Evolutionary conservation across 2,113 vertebrate genomes (phyloP), one percentile per base, ranked within the genome.

Genomic region (Polypterus senegalus): DNA sequence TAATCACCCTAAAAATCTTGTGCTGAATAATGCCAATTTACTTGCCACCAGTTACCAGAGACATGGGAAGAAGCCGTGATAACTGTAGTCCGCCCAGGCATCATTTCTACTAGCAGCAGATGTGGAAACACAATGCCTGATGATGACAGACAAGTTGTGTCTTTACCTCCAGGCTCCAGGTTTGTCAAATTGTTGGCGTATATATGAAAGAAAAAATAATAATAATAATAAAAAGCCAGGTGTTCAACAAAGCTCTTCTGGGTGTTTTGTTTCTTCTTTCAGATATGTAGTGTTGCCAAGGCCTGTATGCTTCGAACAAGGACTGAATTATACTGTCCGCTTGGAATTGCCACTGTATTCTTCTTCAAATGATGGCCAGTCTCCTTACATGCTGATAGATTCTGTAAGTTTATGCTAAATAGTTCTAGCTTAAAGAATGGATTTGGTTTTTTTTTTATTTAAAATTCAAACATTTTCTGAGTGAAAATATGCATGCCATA

Each of bases 41-140:
- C 27, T 27, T 27, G 27, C 27, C 27, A 27, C 27, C 27, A 99
- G 96, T 76, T 99, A 59, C 95, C 96, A 0, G 92, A 98, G 70
- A 89, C 90, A 67, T 99, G 96, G 96, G 95, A 98, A 70, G 93
- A 96, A 75, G 93, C 93, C 66, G 75, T 92, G 69, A 81, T 99
- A 81, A 91, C 65, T 0, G 76, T 98, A 60, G 84, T 86, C 0
- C 87, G 96, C 48, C 92, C 93, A 1, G 84, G 83, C 56, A 83
- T 75, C 71, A 94, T 97, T 77, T 77, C 71, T 65, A 73, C 89
- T 0, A 89, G 92, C 63, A 97, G 90, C 72, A 88, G 91, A 45
- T 99, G 96, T 75, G 85, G 90, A 52, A 97, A 97, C 75, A 97
- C 92, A 0, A 82, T 95, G 65, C 94, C 94, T 0, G 90, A 92